Evolutionary conservation across 2,797 vertebrate species (phyloP).

Genomic region (Sarcoramphus papa): DNA sequence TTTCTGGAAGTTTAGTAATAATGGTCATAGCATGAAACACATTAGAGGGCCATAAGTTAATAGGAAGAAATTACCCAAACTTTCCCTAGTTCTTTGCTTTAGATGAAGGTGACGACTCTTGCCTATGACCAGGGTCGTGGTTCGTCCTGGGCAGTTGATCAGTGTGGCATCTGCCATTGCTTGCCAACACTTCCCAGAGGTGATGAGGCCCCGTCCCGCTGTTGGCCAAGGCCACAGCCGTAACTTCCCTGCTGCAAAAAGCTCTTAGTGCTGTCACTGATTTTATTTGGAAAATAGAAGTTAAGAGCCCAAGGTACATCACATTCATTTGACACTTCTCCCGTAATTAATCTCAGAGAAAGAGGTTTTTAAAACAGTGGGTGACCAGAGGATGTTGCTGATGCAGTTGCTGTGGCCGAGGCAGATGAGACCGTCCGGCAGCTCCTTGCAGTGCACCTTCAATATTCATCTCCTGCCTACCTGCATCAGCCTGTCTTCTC

Average conservation of each 20-base stretch:
- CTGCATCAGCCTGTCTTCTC: background rate
- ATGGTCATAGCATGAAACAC: background rate
- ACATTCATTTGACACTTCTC: background rate
- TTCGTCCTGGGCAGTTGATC: background rate
- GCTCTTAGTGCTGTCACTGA: background rate
- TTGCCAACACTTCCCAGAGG: background rate
- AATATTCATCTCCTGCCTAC: background rate
- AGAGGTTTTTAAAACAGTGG: background rate
- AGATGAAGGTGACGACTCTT: background rate
- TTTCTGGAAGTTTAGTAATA: background rate
- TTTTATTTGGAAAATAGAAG: background rate
- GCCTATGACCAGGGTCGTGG: fast-evolving
- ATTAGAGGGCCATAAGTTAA: background rate
- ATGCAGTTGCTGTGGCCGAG: background rate
- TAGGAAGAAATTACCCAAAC: background rate
- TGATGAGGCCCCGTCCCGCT: too few relatives aligned
- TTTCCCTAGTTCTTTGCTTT: background rate
- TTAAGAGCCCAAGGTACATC: background rate
- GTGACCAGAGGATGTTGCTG: background rate
- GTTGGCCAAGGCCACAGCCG: fast-evolving
- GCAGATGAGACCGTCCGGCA: background rate
- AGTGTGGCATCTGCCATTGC: background rate
- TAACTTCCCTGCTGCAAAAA: background rate
- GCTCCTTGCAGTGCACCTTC: background rate
- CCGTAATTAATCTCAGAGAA: background rate